Evolutionary conservation across 2,888 invertebrate genomes (phyloP).

Genomic region (Bembecia ichneumoniformis): DNA sequence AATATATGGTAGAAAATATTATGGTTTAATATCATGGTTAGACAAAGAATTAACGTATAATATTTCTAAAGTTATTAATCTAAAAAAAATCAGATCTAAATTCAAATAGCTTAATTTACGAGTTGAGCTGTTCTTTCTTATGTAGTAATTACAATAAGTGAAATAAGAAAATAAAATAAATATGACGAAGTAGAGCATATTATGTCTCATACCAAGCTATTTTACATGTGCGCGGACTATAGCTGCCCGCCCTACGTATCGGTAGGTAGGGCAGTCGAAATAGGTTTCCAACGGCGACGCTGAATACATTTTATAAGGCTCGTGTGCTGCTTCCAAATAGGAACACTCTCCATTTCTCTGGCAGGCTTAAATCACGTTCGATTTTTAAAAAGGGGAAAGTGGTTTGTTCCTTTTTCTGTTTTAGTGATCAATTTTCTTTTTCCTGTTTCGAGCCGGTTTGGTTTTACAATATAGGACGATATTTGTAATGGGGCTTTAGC

Average conservation of each 20-base stretch:
- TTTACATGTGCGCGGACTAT: conserved; percentile 70
- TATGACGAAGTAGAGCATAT: conserved; percentile 44
- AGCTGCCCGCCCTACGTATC: conserved; percentile 61
- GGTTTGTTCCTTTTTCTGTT: neutral
- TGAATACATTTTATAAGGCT: conserved; percentile 57
- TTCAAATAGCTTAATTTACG: too few species aligned
- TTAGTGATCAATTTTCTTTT: neutral
- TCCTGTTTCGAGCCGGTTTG: neutral
- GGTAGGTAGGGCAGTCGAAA: conserved; percentile 57
- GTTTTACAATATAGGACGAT: neutral
- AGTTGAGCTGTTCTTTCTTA: neutral
- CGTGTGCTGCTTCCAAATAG: conserved; percentile 41
- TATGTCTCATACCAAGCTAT: conserved; percentile 40
- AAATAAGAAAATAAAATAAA: neutral
- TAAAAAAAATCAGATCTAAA: too few species aligned
- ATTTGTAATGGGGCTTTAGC: too few species aligned
- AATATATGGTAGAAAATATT: too few species aligned
- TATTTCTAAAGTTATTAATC: too few species aligned
- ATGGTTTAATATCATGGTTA: too few species aligned
- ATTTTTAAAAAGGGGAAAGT: conserved; percentile 9
- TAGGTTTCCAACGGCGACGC: conserved; percentile 60
- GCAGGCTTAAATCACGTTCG: conserved; percentile 30
- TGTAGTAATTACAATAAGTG: neutral
- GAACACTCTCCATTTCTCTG: conserved; percentile 37
- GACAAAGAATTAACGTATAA: too few species aligned